These are phyloP conservation scores for Ophion obscuratus DNA, from an alignment of 2,888 invertebrate genomes.

Conservation along the genomic window DNA sequence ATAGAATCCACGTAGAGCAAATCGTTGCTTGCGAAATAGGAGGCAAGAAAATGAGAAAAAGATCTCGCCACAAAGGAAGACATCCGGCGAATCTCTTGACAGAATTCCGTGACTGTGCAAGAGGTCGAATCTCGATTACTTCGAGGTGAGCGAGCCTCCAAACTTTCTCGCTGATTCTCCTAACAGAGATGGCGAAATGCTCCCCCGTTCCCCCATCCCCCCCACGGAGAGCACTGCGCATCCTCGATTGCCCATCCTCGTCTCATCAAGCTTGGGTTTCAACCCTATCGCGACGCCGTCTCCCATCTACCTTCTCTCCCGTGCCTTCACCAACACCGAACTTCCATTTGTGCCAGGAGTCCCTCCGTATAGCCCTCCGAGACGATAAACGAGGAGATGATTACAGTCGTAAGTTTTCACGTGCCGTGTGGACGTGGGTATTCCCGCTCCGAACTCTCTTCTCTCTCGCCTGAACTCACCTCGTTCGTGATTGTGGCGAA, in stretches of 20 bases:
- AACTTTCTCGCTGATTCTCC: slow-evolving; percentile 43
- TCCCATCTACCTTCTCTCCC: slow-evolving; percentile 12
- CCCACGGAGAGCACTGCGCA: slow-evolving; percentile 3
- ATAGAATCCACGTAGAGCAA: not conserved
- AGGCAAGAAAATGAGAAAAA: not conserved
- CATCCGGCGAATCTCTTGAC: not conserved
- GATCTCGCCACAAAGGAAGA: not conserved
- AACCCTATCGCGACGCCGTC: slow-evolving; percentile 33
- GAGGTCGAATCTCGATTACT: slow-evolving; percentile 72
- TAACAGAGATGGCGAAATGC: slow-evolving; percentile 11
- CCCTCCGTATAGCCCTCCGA: slow-evolving; percentile 12
- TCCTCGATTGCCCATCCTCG: slow-evolving; percentile 37
- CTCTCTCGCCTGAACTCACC: slow-evolving; percentile 7
- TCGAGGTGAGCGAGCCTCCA: slow-evolving; percentile 20
- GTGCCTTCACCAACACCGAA: slow-evolving; percentile 18
- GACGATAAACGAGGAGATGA: slow-evolving; percentile 65
- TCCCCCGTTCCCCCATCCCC: not conserved
- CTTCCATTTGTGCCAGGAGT: slow-evolving; percentile 46
- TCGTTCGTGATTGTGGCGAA: slow-evolving; percentile 3
- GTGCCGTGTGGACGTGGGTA: slow-evolving; percentile 39
- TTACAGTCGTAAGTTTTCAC: slow-evolving; percentile 62
- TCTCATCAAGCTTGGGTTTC: slow-evolving; percentile 35
- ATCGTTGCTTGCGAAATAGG: not conserved
- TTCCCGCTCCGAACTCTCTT: slow-evolving; percentile 17
- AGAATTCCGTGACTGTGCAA: not conserved